Conservation (phyloP, 1,140 invertebrate species). For the Megalonaias nervosa region DNA sequence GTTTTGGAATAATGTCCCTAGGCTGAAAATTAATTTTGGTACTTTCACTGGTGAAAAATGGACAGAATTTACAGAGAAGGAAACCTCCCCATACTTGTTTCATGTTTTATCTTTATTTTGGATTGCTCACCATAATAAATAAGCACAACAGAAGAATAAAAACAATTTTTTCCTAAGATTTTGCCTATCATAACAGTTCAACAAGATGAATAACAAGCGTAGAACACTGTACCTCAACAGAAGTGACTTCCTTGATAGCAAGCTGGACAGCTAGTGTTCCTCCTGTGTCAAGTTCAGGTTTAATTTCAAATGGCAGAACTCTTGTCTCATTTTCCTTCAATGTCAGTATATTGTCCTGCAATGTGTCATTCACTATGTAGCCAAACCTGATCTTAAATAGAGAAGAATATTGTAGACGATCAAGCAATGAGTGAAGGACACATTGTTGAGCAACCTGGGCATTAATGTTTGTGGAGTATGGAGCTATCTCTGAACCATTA, state of each 20-base stretch:
- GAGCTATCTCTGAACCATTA: slow-evolving; percentile 7
- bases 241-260: slow-evolving; percentile 17
- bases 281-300: slow-evolving; percentile 29
- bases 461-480: background rate
- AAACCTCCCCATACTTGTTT: background rate
- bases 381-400: slow-evolving; percentile 27
- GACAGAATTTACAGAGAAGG: background rate
- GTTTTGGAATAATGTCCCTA: too few relatives aligned
- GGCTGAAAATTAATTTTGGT: too few relatives aligned
- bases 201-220: too few relatives aligned
- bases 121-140: background rate
- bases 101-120: background rate
- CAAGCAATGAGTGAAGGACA: slow-evolving; percentile 10
- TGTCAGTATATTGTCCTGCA: slow-evolving; percentile 15
- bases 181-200: too few relatives aligned
- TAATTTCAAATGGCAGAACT: slow-evolving; percentile 30
- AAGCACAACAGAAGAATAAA: background rate
- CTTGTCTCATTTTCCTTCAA: slow-evolving; percentile 16
- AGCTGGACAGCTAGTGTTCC: slow-evolving; percentile 28
- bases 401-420: slow-evolving; percentile 9
- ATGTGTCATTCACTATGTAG: slow-evolving; percentile 9
- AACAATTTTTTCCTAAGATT: background rate
- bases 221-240: slow-evolving; percentile 14
- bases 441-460: background rate
- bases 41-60: background rate